Base-by-base conservation (phyloP, 2,113 vertebrate species). In the Paramormyrops kingsleyae region DNA sequence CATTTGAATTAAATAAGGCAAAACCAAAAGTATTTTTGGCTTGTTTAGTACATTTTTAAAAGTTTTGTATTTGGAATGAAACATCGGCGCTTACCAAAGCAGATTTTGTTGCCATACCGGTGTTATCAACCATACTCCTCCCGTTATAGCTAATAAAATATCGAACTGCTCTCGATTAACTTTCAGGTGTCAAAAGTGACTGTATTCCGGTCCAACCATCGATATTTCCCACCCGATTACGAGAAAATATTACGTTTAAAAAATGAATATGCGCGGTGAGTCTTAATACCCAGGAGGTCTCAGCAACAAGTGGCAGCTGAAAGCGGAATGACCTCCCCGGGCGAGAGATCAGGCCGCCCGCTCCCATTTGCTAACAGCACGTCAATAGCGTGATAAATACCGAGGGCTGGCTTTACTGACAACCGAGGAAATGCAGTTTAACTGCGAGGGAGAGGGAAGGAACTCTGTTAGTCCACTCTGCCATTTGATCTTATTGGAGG, bases 121-220 rank as follows among this genome's bases (percentile, higher is more conserved):
- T 92, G 95, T 97, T 94, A 92, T 97, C 97, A 91, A 96, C 97
- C 97, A 97, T 97, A 92, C 94, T 96, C 92, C 91, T 93, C 83
- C 93, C 53, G 92, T 92, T 89, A 91, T 92, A 92, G 89, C 91
- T 62, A 91, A 83, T 4, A 49, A 90, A 90, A 90, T 90, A 83
- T 88, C 52, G 91, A 90, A 91, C 56, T 80, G 89, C 89, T 94
- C 87, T 88, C 90, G 90, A 66, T 89, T 92, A 89, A 93, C 92
- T 91, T 88, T 91, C 87, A 86, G 89, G 52, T 89, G 90, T 91
- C 91, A 93, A 84, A 92, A 77, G 89, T 46, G 91, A 49, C 10
- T 86, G 90, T 88, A 91, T 49, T 92, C 92, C 90, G 83, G 90
- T 90, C 89, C 91, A 90, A 93, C 89, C 94, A 92, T 94, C 89